Conservation (phyloP, 1,140 invertebrate genomes). For the Anadara kagoshimensis region DNA sequence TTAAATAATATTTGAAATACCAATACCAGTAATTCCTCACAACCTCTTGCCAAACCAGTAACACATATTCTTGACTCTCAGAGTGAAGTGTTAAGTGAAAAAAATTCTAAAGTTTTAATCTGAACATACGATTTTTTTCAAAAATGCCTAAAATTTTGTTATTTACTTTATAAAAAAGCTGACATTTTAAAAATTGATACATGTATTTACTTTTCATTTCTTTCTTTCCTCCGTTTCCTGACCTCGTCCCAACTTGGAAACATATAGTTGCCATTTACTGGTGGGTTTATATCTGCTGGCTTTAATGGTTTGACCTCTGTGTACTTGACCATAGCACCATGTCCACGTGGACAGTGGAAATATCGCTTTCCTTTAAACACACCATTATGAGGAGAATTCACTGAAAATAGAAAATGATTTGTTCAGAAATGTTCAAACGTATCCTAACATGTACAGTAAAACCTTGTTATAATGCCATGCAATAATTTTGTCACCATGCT, state of each 20-base stretch:
- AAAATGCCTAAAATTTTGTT: no score
- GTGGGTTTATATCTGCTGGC: slow-evolving; percentile 45
- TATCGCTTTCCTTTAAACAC: slow-evolving; percentile 68
- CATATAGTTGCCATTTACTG: slow-evolving; percentile 65
- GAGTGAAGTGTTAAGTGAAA: no score
- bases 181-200: no score
- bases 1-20: no score
- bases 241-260: slow-evolving; percentile 69
- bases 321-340: slow-evolving; percentile 67
- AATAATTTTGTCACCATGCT: not conserved
- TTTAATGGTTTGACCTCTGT: slow-evolving; percentile 55
- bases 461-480: no score
- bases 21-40: no score
- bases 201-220: slow-evolving; percentile 66
- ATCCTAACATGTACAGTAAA: no score
- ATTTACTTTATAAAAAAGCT: no score
- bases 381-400: slow-evolving; percentile 68
- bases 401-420: slow-evolving; percentile 41
- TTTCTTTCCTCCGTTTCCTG: slow-evolving; percentile 55
- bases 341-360: slow-evolving; percentile 67
- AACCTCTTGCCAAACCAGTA: no score
- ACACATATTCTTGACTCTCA: no score
- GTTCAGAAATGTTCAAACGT: not conserved
- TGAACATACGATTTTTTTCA: no score
- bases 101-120: no score